Evolutionary conservation across 1,140 invertebrate genomes (phyloP).

Genomic region (Sinella curviseta): DNA sequence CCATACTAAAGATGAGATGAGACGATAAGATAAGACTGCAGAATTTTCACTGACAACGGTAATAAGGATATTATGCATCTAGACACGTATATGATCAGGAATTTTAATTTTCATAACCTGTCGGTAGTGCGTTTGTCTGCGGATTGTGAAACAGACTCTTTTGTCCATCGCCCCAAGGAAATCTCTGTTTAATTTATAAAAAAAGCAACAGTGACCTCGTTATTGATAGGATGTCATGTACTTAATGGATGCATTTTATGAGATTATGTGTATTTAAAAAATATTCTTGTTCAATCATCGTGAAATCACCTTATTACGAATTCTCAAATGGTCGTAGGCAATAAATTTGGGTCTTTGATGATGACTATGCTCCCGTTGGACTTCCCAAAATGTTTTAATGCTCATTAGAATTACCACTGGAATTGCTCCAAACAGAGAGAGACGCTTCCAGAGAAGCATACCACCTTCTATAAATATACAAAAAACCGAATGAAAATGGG

Average conservation of each 20-base stretch:
- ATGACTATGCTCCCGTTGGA: background rate
- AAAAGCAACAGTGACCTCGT: no score
- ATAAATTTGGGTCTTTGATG: background rate
- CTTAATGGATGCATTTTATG: no score
- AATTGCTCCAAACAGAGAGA: background rate
- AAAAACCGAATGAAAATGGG: no score
- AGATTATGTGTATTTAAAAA: no score
- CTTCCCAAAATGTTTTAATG: background rate
- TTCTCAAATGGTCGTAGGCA: background rate
- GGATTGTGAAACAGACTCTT: slow-evolving; percentile 1
- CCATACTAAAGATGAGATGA: background rate
- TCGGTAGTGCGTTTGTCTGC: background rate
- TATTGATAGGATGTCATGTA: no score
- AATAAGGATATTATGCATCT: background rate
- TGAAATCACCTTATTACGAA: slow-evolving; percentile 5
- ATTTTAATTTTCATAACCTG: slow-evolving; percentile 7
- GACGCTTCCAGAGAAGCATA: background rate
- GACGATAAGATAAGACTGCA: background rate
- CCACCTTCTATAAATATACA: no score
- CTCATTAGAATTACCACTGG: background rate
- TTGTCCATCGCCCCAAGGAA: background rate
- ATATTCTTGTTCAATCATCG: no score
- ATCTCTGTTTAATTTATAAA: background rate
- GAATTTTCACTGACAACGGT: background rate
- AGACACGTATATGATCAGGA: no score